phyloP scores from a whole-genome alignment of 2,888 invertebrate species.

The Caenorhabditis doughertyi region DNA sequence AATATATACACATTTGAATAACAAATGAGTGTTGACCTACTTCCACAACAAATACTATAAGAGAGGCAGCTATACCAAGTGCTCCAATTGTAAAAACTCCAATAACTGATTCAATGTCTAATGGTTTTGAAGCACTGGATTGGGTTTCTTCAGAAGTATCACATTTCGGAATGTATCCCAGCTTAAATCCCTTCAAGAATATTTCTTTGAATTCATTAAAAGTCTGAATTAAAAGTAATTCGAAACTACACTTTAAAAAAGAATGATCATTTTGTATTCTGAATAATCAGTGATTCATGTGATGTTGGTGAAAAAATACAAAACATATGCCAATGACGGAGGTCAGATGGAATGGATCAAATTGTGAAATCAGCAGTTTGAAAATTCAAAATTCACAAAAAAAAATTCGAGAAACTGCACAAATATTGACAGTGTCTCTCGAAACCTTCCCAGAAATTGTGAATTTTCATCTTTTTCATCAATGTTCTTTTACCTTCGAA shows the following conservation, averaged over 20 bases:
- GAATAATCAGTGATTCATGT: neutral
- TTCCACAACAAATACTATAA: slow-evolving; percentile 61
- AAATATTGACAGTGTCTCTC: neutral
- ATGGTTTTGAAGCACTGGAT: slow-evolving; percentile 51
- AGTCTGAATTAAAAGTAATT: no score
- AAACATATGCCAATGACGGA: neutral
- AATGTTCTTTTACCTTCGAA: no score
- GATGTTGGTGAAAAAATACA: neutral
- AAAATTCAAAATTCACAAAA: neutral
- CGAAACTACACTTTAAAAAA: no score
- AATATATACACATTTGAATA: no score
- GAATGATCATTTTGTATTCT: no score
- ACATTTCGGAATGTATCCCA: slow-evolving; percentile 66
- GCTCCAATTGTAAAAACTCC: slow-evolving; percentile 70
- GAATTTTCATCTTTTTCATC: neutral
- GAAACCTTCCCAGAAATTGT: neutral
- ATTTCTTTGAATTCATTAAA: no score
- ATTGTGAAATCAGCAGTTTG: neutral
- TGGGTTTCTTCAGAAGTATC: slow-evolving; percentile 32
- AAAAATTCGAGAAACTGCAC: neutral
- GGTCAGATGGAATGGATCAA: neutral
- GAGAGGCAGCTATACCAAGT: slow-evolving; percentile 57
- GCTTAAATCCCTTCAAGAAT: slow-evolving; percentile 58
- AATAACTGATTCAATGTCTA: slow-evolving; percentile 66
- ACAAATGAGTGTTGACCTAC: slow-evolving; percentile 20